Base-by-base conservation (phyloP, 2,888 invertebrate species). In the Lycia hirtaria region DNA sequence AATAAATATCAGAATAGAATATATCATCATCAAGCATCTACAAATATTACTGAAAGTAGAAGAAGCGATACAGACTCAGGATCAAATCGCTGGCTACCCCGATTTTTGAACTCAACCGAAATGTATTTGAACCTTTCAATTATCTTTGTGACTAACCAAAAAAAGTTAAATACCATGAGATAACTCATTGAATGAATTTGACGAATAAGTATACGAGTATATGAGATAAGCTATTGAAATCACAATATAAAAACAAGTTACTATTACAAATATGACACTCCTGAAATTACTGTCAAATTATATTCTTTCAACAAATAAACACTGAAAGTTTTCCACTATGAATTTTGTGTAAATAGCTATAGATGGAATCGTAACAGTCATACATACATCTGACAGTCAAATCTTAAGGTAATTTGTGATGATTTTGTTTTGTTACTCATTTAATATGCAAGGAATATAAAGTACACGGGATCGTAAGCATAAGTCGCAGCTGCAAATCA, bases 391-490 rank as follows among this genome's bases (percentile, higher is more conserved):
- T 89, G 75, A 89, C 83, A 91, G 85, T 91, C 89, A 89, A 90
- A 91, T 90, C 78, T 85, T 83, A 89, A 84, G 90, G 90, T 89
- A 87, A 89, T 92, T 89, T 90, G 87, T 88, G 87, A 87, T 72
- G 87, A 88, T 88, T 89, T 90, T 84, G 91, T 88, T 89, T 90
- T 84, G 91, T 89, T 72, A 67, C 85, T 90, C 85, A 90, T 88
- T 90, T 87, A 90, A 83, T 88, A 90, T 88, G 88, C 88, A 87
- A 88, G 85, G 91, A 91, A 92, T 92, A 91, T 90, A 91, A 91
- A 92, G 85, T 81, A 80, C 76, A 75, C 73, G 65, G 85, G 82
- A 84, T 83, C 74, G 79, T 78, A 64, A 61, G 68, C 56, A 65
- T 69, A 67, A 64, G 60, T 59, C 73, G 74, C 84, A 85, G 80